Evolutionary conservation across 2,113 vertebrate species (phyloP).

Genomic region (Pheucticus melanocephalus): DNA sequence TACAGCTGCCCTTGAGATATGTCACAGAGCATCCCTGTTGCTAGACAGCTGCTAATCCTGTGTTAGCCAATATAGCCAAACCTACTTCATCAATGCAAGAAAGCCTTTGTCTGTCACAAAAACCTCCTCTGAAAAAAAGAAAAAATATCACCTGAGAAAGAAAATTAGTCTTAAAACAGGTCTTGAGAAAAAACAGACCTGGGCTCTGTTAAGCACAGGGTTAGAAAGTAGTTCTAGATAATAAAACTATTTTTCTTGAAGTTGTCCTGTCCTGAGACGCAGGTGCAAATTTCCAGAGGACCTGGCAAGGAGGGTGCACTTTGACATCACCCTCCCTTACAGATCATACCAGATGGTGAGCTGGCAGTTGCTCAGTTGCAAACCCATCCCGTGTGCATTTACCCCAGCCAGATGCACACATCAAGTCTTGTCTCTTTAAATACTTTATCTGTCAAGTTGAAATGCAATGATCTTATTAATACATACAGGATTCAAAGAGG

Average conservation of each 20-base stretch:
- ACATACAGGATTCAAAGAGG: neutral
- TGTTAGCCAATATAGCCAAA: neutral
- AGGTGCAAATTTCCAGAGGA: constrained; percentile 28
- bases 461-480: constrained; percentile 17
- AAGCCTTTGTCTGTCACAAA: neutral
- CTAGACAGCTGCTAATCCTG: constrained; percentile 28
- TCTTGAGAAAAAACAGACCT: neutral
- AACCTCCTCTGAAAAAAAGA: neutral
- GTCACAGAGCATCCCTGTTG: constrained; percentile 39
- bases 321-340: constrained; percentile 47
- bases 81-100: neutral
- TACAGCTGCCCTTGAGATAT: constrained; percentile 33
- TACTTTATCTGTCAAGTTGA: constrained; percentile 29
- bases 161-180: neutral
- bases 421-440: constrained; percentile 32
- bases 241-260: constrained; percentile 2
- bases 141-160: neutral
- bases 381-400: constrained; percentile 40
- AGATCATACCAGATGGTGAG: constrained; percentile 55
- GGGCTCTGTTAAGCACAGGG: neutral
- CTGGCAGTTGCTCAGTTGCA: constrained; percentile 57
- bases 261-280: neutral
- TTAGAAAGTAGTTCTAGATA: neutral
- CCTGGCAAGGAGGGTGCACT: neutral
- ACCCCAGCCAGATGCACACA: constrained; percentile 35